Evolutionary conservation across 2,113 vertebrate genomes (phyloP).

Genomic region (Aix galericulata): DNA sequence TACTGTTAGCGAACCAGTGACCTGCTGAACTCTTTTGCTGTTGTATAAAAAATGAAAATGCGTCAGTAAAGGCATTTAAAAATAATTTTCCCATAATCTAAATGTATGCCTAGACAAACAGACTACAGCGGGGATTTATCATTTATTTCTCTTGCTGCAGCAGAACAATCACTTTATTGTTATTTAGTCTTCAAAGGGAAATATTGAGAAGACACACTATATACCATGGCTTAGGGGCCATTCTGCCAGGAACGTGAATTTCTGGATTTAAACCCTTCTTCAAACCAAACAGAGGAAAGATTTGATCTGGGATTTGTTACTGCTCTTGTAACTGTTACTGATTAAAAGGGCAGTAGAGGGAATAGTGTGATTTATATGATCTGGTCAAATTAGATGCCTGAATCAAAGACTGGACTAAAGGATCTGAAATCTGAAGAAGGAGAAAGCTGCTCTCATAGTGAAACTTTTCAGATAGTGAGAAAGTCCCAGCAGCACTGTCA

Average conservation of each 20-base stretch:
- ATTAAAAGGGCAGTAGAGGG: background rate
- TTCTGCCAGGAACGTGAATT: background rate
- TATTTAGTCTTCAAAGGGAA: background rate
- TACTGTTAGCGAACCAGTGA: background rate
- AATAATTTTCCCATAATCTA: background rate
- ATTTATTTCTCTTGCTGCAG: background rate
- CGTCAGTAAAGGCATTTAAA: background rate
- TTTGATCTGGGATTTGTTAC: background rate
- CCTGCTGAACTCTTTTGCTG: background rate
- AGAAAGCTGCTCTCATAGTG: background rate
- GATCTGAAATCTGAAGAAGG: background rate
- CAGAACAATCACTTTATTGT: background rate
- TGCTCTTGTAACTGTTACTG: background rate
- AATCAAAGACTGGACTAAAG: background rate
- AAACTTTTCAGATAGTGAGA: background rate
- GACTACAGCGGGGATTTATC: background rate
- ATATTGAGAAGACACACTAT: background rate
- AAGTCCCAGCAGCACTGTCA: background rate
- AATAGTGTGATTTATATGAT: fast-evolving
- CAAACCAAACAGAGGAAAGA: background rate
- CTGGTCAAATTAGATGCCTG: background rate
- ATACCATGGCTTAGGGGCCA: background rate
- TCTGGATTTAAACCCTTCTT: background rate
- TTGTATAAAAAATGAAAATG: background rate
- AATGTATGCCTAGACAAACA: background rate